phyloP scores from a whole-genome alignment of 2,113 vertebrate species.

The Macrotis lagotis region DNA sequence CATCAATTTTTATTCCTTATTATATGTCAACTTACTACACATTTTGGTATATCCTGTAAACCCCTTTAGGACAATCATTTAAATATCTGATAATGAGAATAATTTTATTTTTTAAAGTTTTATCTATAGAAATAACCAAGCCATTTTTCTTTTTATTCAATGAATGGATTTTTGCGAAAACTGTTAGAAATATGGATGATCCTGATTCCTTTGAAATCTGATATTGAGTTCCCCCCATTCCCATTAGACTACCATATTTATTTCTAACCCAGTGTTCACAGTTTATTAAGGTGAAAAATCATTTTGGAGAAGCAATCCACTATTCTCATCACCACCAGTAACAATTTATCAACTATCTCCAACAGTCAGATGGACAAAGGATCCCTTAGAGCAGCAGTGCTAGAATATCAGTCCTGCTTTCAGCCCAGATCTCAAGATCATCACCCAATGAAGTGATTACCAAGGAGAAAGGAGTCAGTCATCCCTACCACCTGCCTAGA shows the following conservation, averaged over 20 bases:
- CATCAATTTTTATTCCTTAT: conserved; percentile 1
- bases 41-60: not conserved
- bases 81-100: conserved; percentile 28
- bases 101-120: conserved; percentile 13
- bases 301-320: not conserved
- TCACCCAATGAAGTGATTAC: not conserved
- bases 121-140: conserved; percentile 48
- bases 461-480: not conserved
- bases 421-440: not conserved
- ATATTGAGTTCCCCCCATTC: not conserved
- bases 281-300: not conserved
- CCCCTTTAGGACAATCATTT: conserved; percentile 15
- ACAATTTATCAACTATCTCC: not conserved
- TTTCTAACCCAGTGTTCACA: not conserved
- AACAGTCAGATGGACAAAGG: not conserved
- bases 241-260: not conserved
- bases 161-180: conserved; percentile 5
- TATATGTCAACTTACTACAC: conserved; percentile 36
- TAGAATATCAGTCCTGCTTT: not conserved
- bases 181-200: not conserved
- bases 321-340: not conserved
- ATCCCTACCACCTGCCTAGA: not conserved
- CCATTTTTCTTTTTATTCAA: not conserved
- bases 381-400: not conserved
- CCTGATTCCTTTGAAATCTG: not conserved